Percentiles rank a stretch among this genome's conserved stretches.
Evolutionary conservation across 2,888 invertebrate genomes (phyloP).

Genomic region (Sesamia inferens): DNA sequence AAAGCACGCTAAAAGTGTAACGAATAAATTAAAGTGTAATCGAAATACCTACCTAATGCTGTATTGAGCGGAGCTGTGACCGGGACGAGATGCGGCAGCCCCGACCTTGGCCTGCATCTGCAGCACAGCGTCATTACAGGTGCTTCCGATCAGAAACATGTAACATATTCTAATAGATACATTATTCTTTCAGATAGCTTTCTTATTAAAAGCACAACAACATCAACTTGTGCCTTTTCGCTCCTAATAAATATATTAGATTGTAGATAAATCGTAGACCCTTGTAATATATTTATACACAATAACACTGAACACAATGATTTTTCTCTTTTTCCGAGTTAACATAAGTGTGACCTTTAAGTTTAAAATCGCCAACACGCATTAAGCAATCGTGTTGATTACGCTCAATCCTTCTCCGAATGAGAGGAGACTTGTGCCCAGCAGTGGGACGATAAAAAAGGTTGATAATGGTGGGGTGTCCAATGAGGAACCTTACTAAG

Average conservation of each 20-base stretch:
- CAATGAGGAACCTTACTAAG: background rate
- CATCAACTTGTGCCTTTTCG: background rate
- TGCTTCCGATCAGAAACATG: background rate
- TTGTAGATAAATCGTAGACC: too few relatives aligned
- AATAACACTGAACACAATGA: background rate
- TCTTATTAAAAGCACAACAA: background rate
- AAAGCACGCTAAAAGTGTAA: too few relatives aligned
- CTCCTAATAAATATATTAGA: background rate
- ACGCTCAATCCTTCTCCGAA: too few relatives aligned
- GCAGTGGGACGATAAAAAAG: too few relatives aligned
- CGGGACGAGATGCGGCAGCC: slow-evolving; percentile 30
- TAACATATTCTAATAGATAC: too few relatives aligned
- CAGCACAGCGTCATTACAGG: slow-evolving; percentile 7
- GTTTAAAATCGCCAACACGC: too few relatives aligned
- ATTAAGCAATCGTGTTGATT: too few relatives aligned
- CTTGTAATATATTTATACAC: too few relatives aligned
- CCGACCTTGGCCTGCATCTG: slow-evolving; percentile 44
- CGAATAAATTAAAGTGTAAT: background rate
- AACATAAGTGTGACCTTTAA: too few relatives aligned
- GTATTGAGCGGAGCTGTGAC: slow-evolving; percentile 31
- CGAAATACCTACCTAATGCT: background rate
- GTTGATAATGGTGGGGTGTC: background rate
- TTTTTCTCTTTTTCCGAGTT: background rate
- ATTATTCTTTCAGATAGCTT: background rate
- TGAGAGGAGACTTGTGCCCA: too few relatives aligned